Conservation (phyloP, 2,113 vertebrate genomes). For the Anser cygnoides region DNA sequence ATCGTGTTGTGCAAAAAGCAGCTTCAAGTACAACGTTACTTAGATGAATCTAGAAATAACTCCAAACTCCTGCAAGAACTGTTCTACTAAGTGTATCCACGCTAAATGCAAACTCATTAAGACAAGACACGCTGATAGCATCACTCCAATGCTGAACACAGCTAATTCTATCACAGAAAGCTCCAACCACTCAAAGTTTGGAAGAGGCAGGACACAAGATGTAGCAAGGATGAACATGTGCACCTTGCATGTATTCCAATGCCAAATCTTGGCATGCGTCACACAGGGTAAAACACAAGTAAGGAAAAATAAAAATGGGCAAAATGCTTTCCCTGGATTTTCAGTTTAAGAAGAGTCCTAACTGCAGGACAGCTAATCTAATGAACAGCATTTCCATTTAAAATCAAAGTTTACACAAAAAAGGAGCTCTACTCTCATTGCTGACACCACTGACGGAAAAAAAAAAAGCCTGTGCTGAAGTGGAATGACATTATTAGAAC, state of each 20-base stretch:
- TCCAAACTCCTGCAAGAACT: not conserved
- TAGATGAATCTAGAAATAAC: slow-evolving; percentile 1
- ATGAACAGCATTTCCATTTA: not conserved
- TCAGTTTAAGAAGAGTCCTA: not conserved
- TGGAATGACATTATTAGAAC: not conserved
- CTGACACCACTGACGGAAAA: not conserved
- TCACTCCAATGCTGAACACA: not conserved
- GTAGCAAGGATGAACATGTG: not conserved
- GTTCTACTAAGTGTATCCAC: not conserved
- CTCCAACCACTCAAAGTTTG: not conserved
- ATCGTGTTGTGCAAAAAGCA: not conserved
- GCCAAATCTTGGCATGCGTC: not conserved
- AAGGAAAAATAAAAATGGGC: rapidly evolving
- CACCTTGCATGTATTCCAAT: not conserved
- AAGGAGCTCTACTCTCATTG: not conserved
- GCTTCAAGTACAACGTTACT: not conserved
- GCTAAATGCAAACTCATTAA: not conserved
- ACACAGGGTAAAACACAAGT: not conserved
- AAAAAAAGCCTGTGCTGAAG: not conserved
- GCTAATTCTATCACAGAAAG: not conserved
- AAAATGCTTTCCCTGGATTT: not conserved
- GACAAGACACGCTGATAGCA: not conserved
- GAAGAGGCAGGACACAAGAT: not conserved
- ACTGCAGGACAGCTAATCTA: not conserved
- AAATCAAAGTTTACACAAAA: not conserved